Evolutionary conservation across 1,140 invertebrate genomes (phyloP).

Genomic region (Carposina sasakii): DNA sequence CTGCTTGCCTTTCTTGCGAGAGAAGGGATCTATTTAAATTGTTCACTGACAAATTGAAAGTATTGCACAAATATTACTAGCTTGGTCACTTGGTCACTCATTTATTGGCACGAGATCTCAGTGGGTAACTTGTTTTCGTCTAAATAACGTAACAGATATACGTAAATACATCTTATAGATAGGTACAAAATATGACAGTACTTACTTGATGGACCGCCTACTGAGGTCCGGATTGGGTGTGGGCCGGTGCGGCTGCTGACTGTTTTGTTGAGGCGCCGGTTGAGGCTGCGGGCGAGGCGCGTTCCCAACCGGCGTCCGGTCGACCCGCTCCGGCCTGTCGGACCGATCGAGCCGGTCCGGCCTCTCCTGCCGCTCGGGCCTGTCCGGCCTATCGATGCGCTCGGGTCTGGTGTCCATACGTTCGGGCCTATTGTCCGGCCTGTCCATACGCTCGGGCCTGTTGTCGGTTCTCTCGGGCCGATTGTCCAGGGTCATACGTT

Average conservation of each 20-base stretch:
- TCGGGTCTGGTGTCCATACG: conserved; percentile 25
- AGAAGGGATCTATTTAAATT: too few species aligned
- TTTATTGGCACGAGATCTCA: too few species aligned
- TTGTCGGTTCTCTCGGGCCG: conserved; percentile 20
- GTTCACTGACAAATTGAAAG: too few species aligned
- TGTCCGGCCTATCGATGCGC: conserved; percentile 25
- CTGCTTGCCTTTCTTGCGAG: too few species aligned
- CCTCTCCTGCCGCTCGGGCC: conserved; percentile 37
- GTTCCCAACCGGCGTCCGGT: conserved; percentile 27
- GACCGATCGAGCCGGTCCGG: conserved; percentile 30
- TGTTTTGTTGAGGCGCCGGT: conserved; percentile 32
- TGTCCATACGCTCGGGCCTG: conserved; percentile 14
- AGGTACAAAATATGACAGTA: conserved; percentile 17
- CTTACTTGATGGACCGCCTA: conserved; percentile 81
- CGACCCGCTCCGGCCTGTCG: conserved; percentile 33
- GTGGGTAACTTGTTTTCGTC: too few species aligned
- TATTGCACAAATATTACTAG: not conserved
- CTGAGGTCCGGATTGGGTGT: conserved; percentile 77
- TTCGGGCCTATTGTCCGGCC: conserved; percentile 20
- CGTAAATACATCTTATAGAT: too few species aligned
- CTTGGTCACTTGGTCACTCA: too few species aligned
- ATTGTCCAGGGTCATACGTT: too few species aligned
- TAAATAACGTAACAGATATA: too few species aligned
- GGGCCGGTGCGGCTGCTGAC: conserved; percentile 52
- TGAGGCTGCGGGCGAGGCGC: conserved; percentile 24